Evolutionary conservation across 1,140 invertebrate genomes (phyloP), one percentile per base, ranked within the genome.

Genomic region (Trichonephila clavata): DNA sequence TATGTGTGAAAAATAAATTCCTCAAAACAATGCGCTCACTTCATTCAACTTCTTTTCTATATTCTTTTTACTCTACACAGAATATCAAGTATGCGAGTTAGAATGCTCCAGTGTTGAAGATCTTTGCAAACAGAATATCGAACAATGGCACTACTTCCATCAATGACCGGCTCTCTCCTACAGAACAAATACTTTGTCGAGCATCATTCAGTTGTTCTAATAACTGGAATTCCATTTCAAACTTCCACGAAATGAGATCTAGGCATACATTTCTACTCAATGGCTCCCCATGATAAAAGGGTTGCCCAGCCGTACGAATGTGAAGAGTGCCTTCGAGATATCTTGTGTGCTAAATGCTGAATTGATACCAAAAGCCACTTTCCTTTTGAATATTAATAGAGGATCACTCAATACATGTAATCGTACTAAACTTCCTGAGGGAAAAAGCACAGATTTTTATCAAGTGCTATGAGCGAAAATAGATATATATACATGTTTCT

Each of bases 191-290:
- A 21, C 24, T 10, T 65, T 21, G 21, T n/a, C 20, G 63, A 65
- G 63, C 6, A 65, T 65, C 63, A 65, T 24, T 13, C 63, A 65
- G 24, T 21, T 65, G 21, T n/a, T 65, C 63, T 65, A 65, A 10
- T 24, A 65, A 65, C 63, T 65, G 21, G 63, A 65, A 65, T 65
- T 65, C 63, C 21, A n/a, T 65, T 65, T 65, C 63, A 65, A 65
- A 65, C 21, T 65, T 24, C 63, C 13, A 0, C 63, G 63, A 65
- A 21, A 4, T 65, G 63, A n/a, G 63, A 8, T 65, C 24, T 65
- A 65, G 0, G 21, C 21, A 13, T 65, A 24, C 0, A 8, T n/a
- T 65, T 65, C 63, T 24, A n/a, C n/a, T 65, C n/a, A 65, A 65
- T 13, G 63, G 0, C 21, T 65, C 21, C n/a, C 21, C 21, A 65